Conservation (phyloP, 37 sponge, comb jelly and placozoan genomes). For the Cladorhizidae sp. region DNA sequence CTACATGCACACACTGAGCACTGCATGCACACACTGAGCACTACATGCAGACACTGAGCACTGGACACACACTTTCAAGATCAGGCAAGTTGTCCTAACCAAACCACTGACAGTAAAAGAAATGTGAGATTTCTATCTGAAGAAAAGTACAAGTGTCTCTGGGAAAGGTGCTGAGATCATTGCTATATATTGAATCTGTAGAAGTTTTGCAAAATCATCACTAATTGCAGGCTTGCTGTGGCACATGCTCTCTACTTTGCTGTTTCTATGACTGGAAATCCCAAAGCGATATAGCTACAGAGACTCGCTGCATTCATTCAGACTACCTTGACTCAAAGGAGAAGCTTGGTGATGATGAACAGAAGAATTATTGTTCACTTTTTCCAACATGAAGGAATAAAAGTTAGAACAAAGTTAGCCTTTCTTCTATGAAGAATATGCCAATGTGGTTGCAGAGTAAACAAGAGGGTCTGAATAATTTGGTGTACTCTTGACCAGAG, state of each 20-base stretch:
- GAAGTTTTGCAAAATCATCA: neutral
- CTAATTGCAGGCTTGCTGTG: neutral
- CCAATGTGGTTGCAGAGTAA: neutral
- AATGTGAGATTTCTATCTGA: conserved; percentile 3
- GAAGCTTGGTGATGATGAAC: conserved; percentile 1
- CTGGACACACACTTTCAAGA: no score
- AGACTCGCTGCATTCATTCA: neutral
- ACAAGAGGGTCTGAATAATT: neutral
- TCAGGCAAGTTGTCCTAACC: neutral
- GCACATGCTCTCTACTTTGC: neutral
- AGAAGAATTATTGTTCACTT: neutral
- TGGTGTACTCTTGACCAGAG: neutral
- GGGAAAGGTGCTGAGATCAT: neutral
- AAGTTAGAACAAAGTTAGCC: neutral
- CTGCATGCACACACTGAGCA: neutral
- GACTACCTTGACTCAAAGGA: neutral
- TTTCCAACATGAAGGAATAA: neutral
- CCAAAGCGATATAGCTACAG: no score
- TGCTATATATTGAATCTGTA: neutral
- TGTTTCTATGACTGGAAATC: no score
- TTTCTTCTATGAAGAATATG: neutral
- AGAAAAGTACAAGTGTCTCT: neutral
- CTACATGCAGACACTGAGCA: no score
- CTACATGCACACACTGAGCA: no score
- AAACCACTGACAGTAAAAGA: neutral